phyloP scores from a whole-genome alignment of 2,113 vertebrate species.

The Miniopterus natalensis region DNA sequence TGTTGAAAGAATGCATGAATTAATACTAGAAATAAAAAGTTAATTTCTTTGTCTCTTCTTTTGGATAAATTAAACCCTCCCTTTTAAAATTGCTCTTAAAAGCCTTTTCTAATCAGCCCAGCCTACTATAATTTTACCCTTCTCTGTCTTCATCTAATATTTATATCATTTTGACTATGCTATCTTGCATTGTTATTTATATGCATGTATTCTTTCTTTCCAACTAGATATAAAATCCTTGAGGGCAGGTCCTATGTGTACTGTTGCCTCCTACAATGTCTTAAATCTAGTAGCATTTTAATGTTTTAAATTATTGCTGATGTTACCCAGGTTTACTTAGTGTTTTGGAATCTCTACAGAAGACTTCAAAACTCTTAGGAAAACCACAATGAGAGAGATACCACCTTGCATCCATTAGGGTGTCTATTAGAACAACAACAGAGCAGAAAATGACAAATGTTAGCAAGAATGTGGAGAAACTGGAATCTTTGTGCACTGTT shows the following conservation, averaged over 20 bases:
- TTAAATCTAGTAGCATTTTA: conserved; percentile 34
- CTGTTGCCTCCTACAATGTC: not conserved
- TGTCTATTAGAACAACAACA: not conserved
- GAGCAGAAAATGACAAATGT: not conserved
- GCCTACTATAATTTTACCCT: conserved; percentile 38
- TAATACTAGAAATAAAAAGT: conserved; percentile 11
- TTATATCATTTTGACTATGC: not conserved
- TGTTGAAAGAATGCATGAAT: conserved; percentile 18
- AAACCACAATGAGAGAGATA: not conserved
- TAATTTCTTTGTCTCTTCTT: not conserved
- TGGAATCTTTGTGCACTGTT: not conserved
- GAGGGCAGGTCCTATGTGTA: not conserved
- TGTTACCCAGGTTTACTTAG: not conserved
- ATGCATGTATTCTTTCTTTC: not conserved
- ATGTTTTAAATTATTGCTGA: not conserved
- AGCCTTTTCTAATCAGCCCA: conserved; percentile 5
- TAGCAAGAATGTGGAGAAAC: conserved; percentile 52
- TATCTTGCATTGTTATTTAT: conserved; percentile 23
- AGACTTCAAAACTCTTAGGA: conserved; percentile 26
- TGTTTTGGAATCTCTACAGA: not conserved
- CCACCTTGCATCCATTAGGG: not conserved
- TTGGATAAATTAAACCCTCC: not conserved
- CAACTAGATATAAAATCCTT: conserved; percentile 55
- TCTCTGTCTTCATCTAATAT: conserved; percentile 12
- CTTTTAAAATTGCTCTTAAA: conserved; percentile 43